phyloP scores from a whole-genome alignment of 2,113 vertebrate species.

The Pterocles burchelli region DNA sequence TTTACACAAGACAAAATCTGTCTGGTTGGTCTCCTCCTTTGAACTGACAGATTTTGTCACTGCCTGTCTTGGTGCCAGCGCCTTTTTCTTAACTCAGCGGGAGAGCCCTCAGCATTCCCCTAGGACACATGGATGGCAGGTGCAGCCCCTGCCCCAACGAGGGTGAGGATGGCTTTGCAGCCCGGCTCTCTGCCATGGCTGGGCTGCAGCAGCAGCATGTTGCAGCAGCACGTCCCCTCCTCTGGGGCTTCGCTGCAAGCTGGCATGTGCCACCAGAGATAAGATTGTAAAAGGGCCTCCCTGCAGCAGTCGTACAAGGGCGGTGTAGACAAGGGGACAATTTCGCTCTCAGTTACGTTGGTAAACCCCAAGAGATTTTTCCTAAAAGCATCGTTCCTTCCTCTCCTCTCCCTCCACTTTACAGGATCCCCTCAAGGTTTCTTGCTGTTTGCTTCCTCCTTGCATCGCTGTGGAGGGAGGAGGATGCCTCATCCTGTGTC shows the following conservation, averaged over 20 bases:
- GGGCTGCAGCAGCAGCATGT: background rate
- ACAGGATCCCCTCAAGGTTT: background rate
- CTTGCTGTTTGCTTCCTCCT: background rate
- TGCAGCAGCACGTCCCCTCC: background rate
- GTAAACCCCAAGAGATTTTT: background rate
- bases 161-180: background rate
- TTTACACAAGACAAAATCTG: background rate
- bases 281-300: background rate
- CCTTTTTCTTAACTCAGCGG: background rate
- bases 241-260: background rate
- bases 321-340: background rate
- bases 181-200: accelerated
- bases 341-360: background rate
- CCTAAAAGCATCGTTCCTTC: background rate
- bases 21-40: background rate
- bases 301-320: accelerated
- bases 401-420: background rate
- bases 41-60: background rate
- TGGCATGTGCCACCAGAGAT: accelerated
- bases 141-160: background rate
- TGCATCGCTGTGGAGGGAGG: background rate
- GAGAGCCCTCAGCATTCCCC: background rate
- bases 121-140: accelerated
- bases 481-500: background rate
- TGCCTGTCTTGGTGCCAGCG: background rate